Evolutionary conservation across 2,888 invertebrate genomes (phyloP).

Genomic region (Anagyrus pseudococci): DNA sequence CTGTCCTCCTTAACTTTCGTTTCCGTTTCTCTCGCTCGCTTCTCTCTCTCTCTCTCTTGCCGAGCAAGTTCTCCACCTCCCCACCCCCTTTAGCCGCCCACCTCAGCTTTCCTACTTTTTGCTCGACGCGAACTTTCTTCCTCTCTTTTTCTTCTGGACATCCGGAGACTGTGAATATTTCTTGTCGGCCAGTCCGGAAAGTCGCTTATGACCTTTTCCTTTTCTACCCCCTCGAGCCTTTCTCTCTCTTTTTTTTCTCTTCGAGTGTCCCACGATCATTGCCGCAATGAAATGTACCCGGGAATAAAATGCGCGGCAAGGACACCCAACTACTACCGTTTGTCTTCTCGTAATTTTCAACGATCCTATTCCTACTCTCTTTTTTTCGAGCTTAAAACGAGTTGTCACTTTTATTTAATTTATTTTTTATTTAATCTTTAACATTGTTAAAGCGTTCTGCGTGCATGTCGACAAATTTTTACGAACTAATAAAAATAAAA

Average conservation of each 20-base stretch:
- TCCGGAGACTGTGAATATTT: slow-evolving; percentile 9
- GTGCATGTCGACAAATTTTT: no score
- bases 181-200: background rate
- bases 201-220: slow-evolving; percentile 18
- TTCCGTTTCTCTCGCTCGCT: background rate
- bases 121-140: background rate
- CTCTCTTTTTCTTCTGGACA: background rate
- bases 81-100: no score
- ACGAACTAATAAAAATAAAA: no score
- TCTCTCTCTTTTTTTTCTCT: background rate
- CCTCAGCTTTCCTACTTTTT: no score
- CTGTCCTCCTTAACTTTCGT: background rate
- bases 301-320: slow-evolving; percentile 4
- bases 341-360: slow-evolving; percentile 16
- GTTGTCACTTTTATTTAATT: no score
- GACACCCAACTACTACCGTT: slow-evolving; percentile 11
- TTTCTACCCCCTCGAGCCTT: background rate
- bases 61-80: background rate
- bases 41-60: background rate
- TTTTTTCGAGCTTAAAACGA: no score
- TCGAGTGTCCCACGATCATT: background rate
- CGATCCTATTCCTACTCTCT: slow-evolving; percentile 6
- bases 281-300: slow-evolving; percentile 7
- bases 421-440: no score
- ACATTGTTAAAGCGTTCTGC: no score